Conservation (phyloP, 1,140 invertebrate genomes). For the Lethrus apterus region DNA sequence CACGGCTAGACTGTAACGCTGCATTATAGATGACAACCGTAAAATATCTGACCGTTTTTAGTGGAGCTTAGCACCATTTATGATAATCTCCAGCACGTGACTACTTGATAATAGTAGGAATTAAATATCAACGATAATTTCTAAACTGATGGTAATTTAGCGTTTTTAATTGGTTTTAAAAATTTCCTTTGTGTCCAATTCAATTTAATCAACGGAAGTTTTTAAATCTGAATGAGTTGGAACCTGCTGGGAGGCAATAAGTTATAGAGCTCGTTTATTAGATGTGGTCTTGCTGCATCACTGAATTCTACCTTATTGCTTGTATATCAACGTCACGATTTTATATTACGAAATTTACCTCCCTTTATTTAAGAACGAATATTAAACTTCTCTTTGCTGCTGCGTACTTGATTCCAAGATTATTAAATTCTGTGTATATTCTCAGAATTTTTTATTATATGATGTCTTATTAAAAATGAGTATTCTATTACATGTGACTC, state of each 20-base stretch:
- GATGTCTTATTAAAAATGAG: too few species aligned
- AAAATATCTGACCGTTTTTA: constrained; percentile 21
- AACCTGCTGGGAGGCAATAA: constrained; percentile 14
- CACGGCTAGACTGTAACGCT: constrained; percentile 18
- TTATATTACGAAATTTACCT: constrained; percentile 24
- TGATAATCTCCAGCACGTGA: constrained; percentile 19
- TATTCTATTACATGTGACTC: too few species aligned
- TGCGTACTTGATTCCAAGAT: too few species aligned
- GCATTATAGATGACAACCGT: constrained; percentile 21
- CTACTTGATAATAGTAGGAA: neutral
- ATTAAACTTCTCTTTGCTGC: too few species aligned
- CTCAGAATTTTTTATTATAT: too few species aligned
- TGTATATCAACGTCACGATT: constrained; percentile 23
- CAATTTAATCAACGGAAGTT: constrained; percentile 18
- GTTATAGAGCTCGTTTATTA: constrained; percentile 19
- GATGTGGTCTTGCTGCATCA: constrained; percentile 20
- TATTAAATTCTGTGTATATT: too few species aligned
- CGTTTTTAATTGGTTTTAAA: constrained; percentile 13
- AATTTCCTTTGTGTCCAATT: constrained; percentile 17
- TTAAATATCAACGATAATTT: constrained; percentile 1
- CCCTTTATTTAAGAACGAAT: too few species aligned
- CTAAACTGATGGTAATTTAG: constrained; percentile 5
- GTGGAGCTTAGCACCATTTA: constrained; percentile 13
- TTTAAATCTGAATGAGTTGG: constrained; percentile 15
- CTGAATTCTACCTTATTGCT: constrained; percentile 21